Base-by-base conservation (phyloP, 2,797 vertebrate genomes). In the Otus scops region DNA sequence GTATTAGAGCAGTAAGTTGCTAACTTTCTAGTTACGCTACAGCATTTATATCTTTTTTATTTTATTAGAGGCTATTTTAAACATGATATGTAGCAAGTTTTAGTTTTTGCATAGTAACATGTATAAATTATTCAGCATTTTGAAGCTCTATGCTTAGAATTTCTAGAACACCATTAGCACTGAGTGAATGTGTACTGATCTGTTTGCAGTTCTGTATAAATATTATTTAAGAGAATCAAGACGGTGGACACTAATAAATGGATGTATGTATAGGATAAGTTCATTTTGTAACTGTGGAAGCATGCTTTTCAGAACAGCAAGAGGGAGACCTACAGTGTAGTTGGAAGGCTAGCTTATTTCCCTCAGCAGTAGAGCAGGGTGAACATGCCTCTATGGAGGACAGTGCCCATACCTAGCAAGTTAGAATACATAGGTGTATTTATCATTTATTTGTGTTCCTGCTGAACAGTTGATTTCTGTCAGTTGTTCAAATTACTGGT, bases 361-460 rank as follows among this genome's bases (percentile, higher is more conserved):
- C 43, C 6, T 21, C 36, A 28, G 45, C 36, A 45, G 28, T 32
- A 30, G 36, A n/a, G 13, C n/a, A 53, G 26, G 7, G 27, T 65
- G 45, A 79, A 18, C 0, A 1, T 43, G 30, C 7, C 14, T 0
- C 0, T 30, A 2, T 13, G 12, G 63, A 73, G 64, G 51, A 68
- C n/a, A 64, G 16, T 39, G 19, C 28, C 8, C 43, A 5, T 75
- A 26, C 34, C 4, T 38, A 56, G 39, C 10, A 68, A 45, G 19
- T 71, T 76, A 32, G n/a, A 70, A 18, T 43, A 20, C 15, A 7
- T 38, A 70, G 28, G 23, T 76, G 5, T 60, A 14, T 61, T 47
- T 89, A 23, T 79, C 17, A 32, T 32, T 64, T 53, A 15, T 75
- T 70, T n/a, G 4, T 50, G 2, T 71, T 89, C 13, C 11, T 83